These are phyloP conservation scores for Ochropacha duplaris DNA, from an alignment of 2,888 invertebrate genomes.

Conservation along the genomic window DNA sequence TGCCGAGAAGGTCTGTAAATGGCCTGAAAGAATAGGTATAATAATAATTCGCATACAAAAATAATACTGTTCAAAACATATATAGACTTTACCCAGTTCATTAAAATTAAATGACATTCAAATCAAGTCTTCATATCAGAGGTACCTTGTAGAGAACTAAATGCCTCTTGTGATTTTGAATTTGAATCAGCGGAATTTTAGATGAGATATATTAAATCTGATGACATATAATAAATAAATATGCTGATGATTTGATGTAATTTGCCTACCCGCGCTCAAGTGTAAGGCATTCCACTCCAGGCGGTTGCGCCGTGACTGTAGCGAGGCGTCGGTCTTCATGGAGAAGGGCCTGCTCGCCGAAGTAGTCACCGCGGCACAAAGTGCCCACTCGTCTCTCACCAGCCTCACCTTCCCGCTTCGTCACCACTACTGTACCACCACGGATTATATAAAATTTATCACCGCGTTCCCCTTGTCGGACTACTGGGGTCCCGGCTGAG, in stretches of 20 bases:
- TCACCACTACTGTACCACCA: conserved; percentile 90
- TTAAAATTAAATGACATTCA: no score
- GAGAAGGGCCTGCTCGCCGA: conserved; percentile 94
- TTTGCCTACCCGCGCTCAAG: conserved; percentile 89
- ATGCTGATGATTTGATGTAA: no score
- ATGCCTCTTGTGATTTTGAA: no score
- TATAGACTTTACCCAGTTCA: no score
- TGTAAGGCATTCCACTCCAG: conserved; percentile 93
- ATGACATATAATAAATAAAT: no score
- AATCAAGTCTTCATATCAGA: no score
- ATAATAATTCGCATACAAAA: background rate
- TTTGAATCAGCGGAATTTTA: background rate
- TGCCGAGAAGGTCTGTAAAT: conserved; percentile 93
- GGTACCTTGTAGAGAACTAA: no score
- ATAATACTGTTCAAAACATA: background rate
- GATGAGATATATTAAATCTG: no score
- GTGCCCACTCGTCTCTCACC: conserved; percentile 87
- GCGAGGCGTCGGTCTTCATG: conserved; percentile 94
- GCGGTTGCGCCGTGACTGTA: conserved; percentile 92
- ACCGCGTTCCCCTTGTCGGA: conserved; percentile 92
- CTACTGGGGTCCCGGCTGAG: conserved; percentile 89
- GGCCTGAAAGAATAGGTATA: conserved; percentile 74
- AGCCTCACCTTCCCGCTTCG: conserved; percentile 84
- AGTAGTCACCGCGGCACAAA: conserved; percentile 90
- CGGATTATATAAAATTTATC: conserved; percentile 96